Evolutionary conservation across 2,797 vertebrate genomes (phyloP).

Genomic region (Schizopygopsis pylzovi): DNA sequence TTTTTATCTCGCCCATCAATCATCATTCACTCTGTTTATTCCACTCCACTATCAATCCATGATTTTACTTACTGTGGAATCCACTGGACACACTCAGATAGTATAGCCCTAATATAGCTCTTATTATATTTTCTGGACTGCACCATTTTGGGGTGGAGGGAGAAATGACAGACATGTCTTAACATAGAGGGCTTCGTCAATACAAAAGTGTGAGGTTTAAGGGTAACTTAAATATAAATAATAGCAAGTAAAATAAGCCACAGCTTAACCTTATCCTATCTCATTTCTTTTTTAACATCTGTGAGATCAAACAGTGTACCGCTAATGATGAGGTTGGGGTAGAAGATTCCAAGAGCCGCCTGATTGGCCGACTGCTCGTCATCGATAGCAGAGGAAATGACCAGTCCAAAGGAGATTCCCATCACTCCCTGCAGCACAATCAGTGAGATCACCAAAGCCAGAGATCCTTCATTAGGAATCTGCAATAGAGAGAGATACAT

Average conservation of each 20-base stretch:
- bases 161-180: constrained; percentile 12
- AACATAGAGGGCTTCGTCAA: background rate
- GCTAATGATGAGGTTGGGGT: constrained; percentile 83
- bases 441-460: constrained; percentile 75
- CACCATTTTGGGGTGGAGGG: constrained; percentile 10
- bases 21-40: constrained; percentile 12
- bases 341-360: constrained; percentile 81
- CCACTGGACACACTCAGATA: background rate
- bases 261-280: background rate
- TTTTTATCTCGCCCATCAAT: constrained; percentile 7
- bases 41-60: background rate
- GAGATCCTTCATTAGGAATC: constrained; percentile 81
- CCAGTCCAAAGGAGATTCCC: constrained; percentile 80
- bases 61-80: constrained; percentile 1
- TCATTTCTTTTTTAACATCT: background rate
- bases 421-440: constrained; percentile 80
- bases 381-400: constrained; percentile 82
- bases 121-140: constrained; percentile 33
- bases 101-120: background rate
- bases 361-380: constrained; percentile 85
- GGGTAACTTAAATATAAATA: constrained; percentile 1
- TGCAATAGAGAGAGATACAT: constrained; percentile 53
- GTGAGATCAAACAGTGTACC: constrained; percentile 64
- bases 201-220: background rate
- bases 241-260: constrained; percentile 13